phyloP scores from a whole-genome alignment of 2,797 vertebrate species.

The Loris lydekkerianus region DNA sequence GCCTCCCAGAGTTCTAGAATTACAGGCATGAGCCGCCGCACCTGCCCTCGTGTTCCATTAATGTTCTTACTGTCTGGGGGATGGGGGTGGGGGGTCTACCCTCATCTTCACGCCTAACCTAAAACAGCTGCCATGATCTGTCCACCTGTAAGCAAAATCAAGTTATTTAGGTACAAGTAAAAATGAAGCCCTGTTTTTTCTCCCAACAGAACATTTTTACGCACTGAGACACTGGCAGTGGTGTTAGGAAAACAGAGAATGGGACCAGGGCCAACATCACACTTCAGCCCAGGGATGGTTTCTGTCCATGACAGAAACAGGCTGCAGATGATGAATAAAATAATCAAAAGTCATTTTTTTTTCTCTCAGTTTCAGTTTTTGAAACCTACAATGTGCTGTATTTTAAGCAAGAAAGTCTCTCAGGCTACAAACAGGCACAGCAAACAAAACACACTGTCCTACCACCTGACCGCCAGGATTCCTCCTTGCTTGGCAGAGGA shows the following conservation, averaged over 20 bases:
- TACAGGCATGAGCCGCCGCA: no score
- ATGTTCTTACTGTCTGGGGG: background rate
- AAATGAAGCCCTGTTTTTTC: background rate
- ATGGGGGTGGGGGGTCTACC: background rate
- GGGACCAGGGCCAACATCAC: background rate
- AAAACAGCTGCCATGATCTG: background rate
- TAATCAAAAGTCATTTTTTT: background rate
- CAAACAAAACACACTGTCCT: background rate
- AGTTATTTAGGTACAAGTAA: background rate
- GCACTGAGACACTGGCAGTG: background rate
- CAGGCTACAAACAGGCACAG: background rate
- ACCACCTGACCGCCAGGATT: background rate
- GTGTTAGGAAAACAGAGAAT: background rate
- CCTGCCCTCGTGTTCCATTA: no score
- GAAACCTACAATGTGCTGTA: background rate
- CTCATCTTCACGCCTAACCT: background rate
- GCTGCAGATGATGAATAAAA: background rate
- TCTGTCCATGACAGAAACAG: background rate
- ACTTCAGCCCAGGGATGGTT: background rate
- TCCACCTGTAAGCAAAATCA: background rate
- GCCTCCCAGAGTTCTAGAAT: no score
- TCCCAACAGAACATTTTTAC: background rate
- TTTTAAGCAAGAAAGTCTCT: background rate
- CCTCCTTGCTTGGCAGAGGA: slow-evolving; percentile 31
- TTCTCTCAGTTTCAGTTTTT: slow-evolving; percentile 8